Percentiles rank a stretch among this genome's conserved stretches.
Conservation (phyloP, 2,113 vertebrate genomes). For the Entomyzon cyanotis region DNA sequence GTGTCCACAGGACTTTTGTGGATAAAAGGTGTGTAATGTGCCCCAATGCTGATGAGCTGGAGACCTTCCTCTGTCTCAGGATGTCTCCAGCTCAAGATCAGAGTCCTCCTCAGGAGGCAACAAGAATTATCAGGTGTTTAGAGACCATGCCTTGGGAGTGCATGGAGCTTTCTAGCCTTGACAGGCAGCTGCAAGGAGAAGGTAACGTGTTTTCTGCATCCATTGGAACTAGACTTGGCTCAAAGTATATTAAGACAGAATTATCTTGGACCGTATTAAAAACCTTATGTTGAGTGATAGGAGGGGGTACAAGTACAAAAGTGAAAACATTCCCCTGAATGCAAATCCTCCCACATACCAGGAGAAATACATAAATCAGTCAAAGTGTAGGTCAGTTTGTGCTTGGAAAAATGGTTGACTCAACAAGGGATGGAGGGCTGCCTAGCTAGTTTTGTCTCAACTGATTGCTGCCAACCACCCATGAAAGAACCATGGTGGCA, state of each 20-base stretch:
- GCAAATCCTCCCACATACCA: not conserved
- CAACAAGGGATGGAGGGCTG: not conserved
- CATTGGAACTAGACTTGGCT: not conserved
- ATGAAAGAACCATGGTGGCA: not conserved
- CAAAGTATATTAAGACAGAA: not conserved
- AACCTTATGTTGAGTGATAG: not conserved
- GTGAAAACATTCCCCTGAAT: not conserved
- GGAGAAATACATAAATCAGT: not conserved
- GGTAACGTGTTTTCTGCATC: not conserved
- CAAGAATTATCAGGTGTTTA: not conserved
- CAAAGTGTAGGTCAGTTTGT: not conserved
- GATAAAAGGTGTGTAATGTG: not conserved
- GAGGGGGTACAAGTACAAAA: not conserved
- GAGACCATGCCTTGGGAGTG: not conserved
- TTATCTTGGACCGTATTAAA: not conserved
- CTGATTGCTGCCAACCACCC: not conserved
- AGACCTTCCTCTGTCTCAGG: not conserved
- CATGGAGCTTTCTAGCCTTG: not conserved
- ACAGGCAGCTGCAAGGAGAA: not conserved
- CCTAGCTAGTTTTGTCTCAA: not conserved
- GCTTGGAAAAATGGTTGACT: not conserved
- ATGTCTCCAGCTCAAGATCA: not conserved
- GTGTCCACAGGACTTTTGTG: not conserved
- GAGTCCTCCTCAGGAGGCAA: not conserved
- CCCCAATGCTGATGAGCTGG: not conserved